phyloP scores from a whole-genome alignment of 2,797 vertebrate genomes.

The Choloepus didactylus region DNA sequence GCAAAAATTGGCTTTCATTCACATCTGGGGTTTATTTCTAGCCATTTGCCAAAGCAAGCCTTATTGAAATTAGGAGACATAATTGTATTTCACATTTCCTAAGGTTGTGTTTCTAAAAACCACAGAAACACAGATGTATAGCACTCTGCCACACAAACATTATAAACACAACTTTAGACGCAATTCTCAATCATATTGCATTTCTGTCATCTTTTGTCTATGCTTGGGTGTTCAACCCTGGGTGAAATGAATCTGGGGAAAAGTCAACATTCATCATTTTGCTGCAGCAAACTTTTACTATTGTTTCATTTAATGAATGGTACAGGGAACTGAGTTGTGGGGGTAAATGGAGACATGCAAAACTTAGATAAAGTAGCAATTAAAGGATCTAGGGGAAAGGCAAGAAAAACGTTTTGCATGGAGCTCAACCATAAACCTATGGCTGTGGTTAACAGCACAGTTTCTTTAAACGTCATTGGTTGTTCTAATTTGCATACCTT shows the following conservation, averaged over 20 bases:
- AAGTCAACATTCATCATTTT: neutral
- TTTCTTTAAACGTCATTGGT: neutral
- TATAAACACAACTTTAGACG: neutral
- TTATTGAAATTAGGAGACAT: slow-evolving; percentile 62
- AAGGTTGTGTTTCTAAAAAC: slow-evolving; percentile 50
- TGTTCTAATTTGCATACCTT: slow-evolving; percentile 27
- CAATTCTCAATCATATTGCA: neutral
- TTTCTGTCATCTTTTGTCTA: neutral
- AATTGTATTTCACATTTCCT: slow-evolving; percentile 54
- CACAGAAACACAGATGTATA: neutral
- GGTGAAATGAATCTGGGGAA: neutral
- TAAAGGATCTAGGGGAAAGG: neutral
- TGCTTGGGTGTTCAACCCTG: neutral
- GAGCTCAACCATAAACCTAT: neutral
- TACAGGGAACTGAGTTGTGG: neutral
- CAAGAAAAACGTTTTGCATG: neutral
- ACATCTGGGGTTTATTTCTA: slow-evolving; percentile 67
- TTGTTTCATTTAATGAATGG: neutral
- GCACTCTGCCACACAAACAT: neutral
- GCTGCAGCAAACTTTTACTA: neutral
- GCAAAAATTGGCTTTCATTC: slow-evolving; percentile 62
- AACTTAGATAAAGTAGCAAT: neutral
- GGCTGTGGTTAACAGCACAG: neutral
- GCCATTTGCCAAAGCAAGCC: slow-evolving; percentile 20
- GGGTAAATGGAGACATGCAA: neutral